Percentiles rank a stretch among this genome's conserved stretches.
These are phyloP conservation scores for Tetragonula clypearis DNA, from an alignment of 1,140 invertebrate genomes.

Conservation along the genomic window DNA sequence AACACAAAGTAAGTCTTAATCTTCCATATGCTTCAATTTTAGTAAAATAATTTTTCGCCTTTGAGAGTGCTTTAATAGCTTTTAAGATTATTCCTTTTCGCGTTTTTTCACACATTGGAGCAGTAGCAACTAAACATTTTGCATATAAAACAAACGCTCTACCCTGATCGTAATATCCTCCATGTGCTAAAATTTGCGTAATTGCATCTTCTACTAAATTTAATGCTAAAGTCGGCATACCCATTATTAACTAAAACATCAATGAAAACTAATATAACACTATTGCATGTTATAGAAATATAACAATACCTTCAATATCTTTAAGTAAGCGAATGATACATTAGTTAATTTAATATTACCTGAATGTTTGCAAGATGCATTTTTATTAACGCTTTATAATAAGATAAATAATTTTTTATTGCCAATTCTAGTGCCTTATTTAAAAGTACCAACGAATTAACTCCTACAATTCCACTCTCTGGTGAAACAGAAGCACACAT, in stretches of 20 bases:
- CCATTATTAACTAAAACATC: slow-evolving; percentile 85
- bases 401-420: slow-evolving; percentile 88
- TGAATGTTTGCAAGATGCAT: slow-evolving; percentile 89
- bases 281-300: not conserved
- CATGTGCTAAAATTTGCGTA: slow-evolving; percentile 88
- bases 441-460: slow-evolving; percentile 84
- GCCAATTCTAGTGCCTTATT: slow-evolving; percentile 88
- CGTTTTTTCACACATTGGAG: slow-evolving; percentile 76
- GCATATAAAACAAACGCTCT: slow-evolving; percentile 85
- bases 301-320: not conserved
- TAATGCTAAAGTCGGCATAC: slow-evolving; percentile 88
- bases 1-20: slow-evolving; percentile 87
- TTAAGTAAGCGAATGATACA: not conserved
- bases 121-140: slow-evolving; percentile 86
- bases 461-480: slow-evolving; percentile 79
- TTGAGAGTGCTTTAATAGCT: slow-evolving; percentile 85
- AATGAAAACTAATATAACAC: slow-evolving; percentile 14
- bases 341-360: slow-evolving; percentile 72
- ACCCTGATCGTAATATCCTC: slow-evolving; percentile 90
- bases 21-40: slow-evolving; percentile 88
- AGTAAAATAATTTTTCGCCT: slow-evolving; percentile 86
- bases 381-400: slow-evolving; percentile 88
- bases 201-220: slow-evolving; percentile 87
- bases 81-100: slow-evolving; percentile 84
- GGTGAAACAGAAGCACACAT: slow-evolving; percentile 83